Percentiles rank a stretch among this genome's conserved stretches.
Evolutionary conservation across 2,888 invertebrate genomes (phyloP).

Genomic region (Heteropelma amictum): DNA sequence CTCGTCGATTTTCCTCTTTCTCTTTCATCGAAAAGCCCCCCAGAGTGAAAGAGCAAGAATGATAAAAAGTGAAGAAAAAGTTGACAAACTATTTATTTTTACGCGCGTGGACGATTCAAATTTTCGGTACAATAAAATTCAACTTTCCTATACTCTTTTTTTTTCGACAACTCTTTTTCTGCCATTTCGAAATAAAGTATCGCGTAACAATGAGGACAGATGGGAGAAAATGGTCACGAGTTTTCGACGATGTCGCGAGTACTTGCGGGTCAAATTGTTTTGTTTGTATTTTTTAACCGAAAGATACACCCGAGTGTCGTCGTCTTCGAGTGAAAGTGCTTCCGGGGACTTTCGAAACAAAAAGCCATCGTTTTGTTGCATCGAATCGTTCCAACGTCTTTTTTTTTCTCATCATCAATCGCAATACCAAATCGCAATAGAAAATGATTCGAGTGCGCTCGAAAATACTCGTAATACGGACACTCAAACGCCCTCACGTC

Average conservation of each 20-base stretch:
- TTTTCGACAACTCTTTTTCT: not conserved
- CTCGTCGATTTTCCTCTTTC: constrained; percentile 53
- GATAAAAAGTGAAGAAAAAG: not conserved
- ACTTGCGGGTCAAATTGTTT: too few species aligned
- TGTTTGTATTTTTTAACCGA: constrained; percentile 7
- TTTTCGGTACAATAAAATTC: not conserved
- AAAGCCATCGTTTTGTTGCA: constrained; percentile 32
- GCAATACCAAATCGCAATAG: not conserved
- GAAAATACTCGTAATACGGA: not conserved
- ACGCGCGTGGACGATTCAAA: too few species aligned
- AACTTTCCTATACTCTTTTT: not conserved
- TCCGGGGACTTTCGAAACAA: constrained; percentile 52
- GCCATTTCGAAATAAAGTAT: too few species aligned
- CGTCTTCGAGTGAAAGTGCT: constrained; percentile 53
- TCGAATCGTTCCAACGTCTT: not conserved
- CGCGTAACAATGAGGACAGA: constrained; percentile 9
- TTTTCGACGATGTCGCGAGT: too few species aligned
- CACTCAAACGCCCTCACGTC: too few species aligned
- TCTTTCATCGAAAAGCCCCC: constrained; percentile 44
- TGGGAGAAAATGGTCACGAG: not conserved
- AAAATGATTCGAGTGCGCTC: not conserved
- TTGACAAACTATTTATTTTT: not conserved
- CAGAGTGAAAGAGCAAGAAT: constrained; percentile 33
- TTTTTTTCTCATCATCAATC: not conserved
- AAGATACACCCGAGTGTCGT: constrained; percentile 5